Conservation (phyloP, 2,888 invertebrate species). For the Cordilura impudica region DNA sequence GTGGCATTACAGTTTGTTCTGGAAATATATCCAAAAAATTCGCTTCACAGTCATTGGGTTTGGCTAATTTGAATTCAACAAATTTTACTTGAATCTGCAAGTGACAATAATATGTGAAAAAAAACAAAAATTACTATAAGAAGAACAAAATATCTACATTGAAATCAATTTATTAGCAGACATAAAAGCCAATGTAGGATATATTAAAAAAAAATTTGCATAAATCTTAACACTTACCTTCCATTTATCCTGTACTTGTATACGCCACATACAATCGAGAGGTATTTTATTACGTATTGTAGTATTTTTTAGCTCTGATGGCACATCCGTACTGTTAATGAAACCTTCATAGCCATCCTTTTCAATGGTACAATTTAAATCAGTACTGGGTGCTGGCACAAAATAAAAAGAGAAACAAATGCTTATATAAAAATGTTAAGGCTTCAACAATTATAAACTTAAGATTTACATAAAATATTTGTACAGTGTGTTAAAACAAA, state of each 20-base stretch:
- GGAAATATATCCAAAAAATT: slow-evolving; percentile 88
- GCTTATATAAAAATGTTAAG: neutral
- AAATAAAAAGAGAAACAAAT: neutral
- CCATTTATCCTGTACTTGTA: slow-evolving; percentile 82
- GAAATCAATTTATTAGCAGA: slow-evolving; percentile 34
- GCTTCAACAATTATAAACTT: too few relatives aligned
- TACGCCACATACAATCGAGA: slow-evolving; percentile 87
- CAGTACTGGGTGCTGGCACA: slow-evolving; percentile 73
- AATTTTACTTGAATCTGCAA: slow-evolving; percentile 85
- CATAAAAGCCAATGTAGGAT: neutral
- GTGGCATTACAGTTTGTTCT: slow-evolving; percentile 82
- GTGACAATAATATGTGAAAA: slow-evolving; percentile 27
- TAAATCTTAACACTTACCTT: slow-evolving; percentile 79
- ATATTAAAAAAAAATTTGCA: slow-evolving; percentile 3
- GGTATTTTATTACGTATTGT: slow-evolving; percentile 80
- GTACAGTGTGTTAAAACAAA: too few relatives aligned
- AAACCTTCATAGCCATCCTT: slow-evolving; percentile 80
- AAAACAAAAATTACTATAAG: neutral
- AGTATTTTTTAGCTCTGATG: slow-evolving; percentile 79
- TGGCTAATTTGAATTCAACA: slow-evolving; percentile 82
- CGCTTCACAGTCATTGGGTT: slow-evolving; percentile 87
- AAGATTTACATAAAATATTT: too few relatives aligned
- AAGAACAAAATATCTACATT: slow-evolving; percentile 38
- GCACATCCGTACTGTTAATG: slow-evolving; percentile 81
- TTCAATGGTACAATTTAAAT: slow-evolving; percentile 81